A percentile compares a stretch with the other conserved stretches of the same genome.
phyloP scores from a whole-genome alignment of 2,113 vertebrate species.

The Otis tarda region DNA sequence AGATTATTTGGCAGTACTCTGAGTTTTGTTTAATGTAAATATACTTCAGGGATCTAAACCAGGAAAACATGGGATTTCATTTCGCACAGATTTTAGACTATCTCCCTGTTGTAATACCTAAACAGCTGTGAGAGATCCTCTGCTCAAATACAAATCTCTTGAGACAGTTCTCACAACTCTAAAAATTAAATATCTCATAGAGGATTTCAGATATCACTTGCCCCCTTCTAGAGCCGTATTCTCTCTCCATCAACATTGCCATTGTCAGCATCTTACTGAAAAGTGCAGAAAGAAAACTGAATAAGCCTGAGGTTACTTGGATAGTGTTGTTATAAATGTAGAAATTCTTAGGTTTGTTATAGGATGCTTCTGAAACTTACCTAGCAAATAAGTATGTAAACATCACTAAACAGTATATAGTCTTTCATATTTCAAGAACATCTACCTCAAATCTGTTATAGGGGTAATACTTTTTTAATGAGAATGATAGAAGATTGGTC shows the following conservation, averaged over 20 bases:
- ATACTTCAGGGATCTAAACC: conserved; percentile 41
- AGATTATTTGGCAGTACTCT: conserved; percentile 39
- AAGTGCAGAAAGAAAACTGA: not conserved
- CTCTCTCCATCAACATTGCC: not conserved
- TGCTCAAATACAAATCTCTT: not conserved
- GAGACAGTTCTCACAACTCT: not conserved
- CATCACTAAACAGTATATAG: not conserved
- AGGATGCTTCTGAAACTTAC: not conserved
- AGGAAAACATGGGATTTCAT: conserved; percentile 33
- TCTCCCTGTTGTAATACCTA: not conserved
- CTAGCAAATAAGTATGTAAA: not conserved
- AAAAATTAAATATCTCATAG: not conserved
- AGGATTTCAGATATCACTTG: not conserved
- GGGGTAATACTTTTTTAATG: not conserved
- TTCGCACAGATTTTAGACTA: not conserved
- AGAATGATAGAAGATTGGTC: not conserved
- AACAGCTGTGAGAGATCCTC: conserved; percentile 38
- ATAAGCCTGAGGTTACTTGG: not conserved
- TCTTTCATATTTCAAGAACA: not conserved
- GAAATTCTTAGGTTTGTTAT: not conserved
- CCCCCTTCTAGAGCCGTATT: not conserved
- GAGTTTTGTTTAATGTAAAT: conserved; percentile 51
- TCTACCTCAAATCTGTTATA: not conserved
- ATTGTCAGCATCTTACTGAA: not conserved
- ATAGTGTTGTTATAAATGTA: not conserved